Conservation (phyloP, 53 echinoderm and acorn worm species). For the Mesocentrotus franciscanus region DNA sequence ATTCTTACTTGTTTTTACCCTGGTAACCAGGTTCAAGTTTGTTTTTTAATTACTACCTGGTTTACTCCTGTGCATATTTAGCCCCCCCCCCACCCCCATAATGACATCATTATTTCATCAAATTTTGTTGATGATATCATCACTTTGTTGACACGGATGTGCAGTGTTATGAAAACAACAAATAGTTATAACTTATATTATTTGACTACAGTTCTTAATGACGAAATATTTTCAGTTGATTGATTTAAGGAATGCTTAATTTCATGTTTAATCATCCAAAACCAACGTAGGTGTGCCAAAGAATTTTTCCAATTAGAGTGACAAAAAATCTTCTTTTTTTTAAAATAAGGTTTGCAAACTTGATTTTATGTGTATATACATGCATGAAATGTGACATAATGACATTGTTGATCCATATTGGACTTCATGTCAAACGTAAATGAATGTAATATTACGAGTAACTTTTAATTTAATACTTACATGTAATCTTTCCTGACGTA, state of each 20-base stretch:
- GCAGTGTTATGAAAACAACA: neutral
- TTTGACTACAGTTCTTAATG: neutral
- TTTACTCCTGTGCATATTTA: too few species aligned
- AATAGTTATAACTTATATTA: neutral
- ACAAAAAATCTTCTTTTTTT: too few species aligned
- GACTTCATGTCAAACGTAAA: too few species aligned
- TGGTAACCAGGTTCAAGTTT: too few species aligned
- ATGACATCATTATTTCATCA: neutral
- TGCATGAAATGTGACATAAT: too few species aligned
- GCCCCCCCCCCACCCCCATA: too few species aligned
- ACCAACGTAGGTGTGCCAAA: neutral
- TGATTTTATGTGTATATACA: too few species aligned
- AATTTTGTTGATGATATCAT: neutral
- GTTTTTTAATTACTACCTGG: too few species aligned
- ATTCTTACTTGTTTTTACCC: too few species aligned
- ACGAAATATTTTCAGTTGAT: neutral
- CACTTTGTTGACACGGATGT: neutral
- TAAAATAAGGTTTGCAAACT: too few species aligned
- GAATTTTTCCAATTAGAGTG: neutral
- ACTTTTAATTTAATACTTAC: neutral
- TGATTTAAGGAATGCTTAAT: neutral
- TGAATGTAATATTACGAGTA: neutral
- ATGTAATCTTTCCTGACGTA: neutral
- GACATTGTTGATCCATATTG: too few species aligned
- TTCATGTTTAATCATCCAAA: constrained; percentile 1